Evolutionary conservation across 2,797 vertebrate genomes (phyloP).

Genomic region (Falco cherrug): DNA sequence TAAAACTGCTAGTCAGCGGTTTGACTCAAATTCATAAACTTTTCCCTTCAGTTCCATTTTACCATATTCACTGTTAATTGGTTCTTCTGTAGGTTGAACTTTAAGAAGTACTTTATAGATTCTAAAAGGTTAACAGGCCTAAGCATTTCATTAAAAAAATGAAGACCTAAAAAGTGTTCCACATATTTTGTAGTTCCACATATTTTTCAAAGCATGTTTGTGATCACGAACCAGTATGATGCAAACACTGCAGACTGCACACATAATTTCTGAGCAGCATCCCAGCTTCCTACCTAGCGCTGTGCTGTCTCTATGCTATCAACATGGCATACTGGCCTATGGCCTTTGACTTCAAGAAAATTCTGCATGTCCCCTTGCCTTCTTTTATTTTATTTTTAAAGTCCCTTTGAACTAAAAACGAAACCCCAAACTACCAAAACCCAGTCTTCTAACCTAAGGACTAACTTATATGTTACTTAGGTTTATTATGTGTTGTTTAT

Average conservation of each 20-base stretch:
- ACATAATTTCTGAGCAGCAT: background rate
- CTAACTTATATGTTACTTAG: background rate
- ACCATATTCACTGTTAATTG: background rate
- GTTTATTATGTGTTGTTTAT: background rate
- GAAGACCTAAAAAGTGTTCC: background rate
- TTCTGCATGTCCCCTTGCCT: fast-evolving
- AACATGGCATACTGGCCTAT: background rate
- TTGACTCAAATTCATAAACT: background rate
- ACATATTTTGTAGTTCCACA: background rate
- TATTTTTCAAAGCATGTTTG: background rate
- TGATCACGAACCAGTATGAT: background rate
- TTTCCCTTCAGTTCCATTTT: background rate
- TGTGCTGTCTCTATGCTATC: background rate
- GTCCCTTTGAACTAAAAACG: background rate
- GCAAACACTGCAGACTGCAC: background rate
- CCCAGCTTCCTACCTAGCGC: background rate
- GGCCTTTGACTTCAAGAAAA: background rate
- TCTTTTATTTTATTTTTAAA: background rate
- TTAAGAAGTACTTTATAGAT: background rate
- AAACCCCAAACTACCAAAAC: too few relatives aligned
- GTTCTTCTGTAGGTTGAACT: background rate
- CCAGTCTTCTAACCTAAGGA: background rate
- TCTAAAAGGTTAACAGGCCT: background rate
- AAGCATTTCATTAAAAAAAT: background rate
- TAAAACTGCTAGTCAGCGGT: background rate